phyloP scores from a whole-genome alignment of 2,888 invertebrate genomes.

The Nebria salina region DNA sequence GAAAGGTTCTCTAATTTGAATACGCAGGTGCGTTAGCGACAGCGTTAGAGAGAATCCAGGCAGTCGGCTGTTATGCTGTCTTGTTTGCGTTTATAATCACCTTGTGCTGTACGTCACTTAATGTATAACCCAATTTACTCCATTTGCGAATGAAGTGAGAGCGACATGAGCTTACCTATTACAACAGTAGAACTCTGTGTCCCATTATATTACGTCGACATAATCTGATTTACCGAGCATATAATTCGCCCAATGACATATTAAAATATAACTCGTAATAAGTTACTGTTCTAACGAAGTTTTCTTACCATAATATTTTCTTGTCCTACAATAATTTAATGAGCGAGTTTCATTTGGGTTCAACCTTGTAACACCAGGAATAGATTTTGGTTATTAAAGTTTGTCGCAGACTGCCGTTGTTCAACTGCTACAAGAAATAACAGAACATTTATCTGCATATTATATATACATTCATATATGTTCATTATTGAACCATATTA shows the following conservation, averaged over 20 bases:
- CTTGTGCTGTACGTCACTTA: conserved; percentile 35
- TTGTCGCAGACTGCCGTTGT: not conserved
- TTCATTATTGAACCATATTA: too few relatives aligned
- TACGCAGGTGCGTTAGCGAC: conserved; percentile 14
- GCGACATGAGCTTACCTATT: conserved; percentile 19
- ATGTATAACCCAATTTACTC: conserved; percentile 36
- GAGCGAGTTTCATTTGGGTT: not conserved
- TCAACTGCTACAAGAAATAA: too few relatives aligned
- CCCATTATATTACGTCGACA: not conserved
- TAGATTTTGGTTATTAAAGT: not conserved
- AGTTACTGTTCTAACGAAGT: not conserved
- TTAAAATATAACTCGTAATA: not conserved
- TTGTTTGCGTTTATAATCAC: conserved; percentile 43
- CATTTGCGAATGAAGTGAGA: conserved; percentile 31
- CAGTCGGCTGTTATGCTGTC: conserved; percentile 21
- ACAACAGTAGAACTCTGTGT: not conserved
- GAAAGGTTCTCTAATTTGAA: conserved; percentile 28
- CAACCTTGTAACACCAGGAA: not conserved
- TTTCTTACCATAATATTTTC: not conserved
- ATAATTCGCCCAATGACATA: not conserved
- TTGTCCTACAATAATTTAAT: not conserved
- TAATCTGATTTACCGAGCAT: not conserved
- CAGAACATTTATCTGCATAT: too few relatives aligned
- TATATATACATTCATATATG: too few relatives aligned
- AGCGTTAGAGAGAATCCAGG: not conserved